phyloP scores from a whole-genome alignment of 1,140 invertebrate species.

The Anadara kagoshimensis region DNA sequence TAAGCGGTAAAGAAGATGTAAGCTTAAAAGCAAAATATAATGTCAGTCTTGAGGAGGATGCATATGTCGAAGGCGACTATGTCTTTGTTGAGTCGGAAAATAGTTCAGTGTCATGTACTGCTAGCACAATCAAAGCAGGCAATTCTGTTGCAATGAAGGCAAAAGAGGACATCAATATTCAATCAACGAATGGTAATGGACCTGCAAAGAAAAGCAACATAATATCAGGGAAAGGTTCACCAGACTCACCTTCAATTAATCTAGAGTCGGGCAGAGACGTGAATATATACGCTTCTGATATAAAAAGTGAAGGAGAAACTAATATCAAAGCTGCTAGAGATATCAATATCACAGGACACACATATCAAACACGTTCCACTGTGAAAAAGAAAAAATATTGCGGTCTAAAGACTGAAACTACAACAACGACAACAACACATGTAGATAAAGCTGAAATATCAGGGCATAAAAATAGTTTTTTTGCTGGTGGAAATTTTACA shows the following conservation, averaged over 20 bases:
- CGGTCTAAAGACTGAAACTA: background rate
- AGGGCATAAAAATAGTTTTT: background rate
- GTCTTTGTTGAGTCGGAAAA: background rate
- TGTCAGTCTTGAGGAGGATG: background rate
- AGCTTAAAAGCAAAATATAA: background rate
- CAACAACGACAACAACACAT: background rate
- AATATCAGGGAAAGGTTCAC: background rate
- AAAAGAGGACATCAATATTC: background rate
- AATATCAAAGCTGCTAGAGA: background rate
- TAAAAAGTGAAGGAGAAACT: background rate
- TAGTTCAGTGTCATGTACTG: background rate
- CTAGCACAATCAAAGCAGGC: background rate
- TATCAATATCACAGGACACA: background rate
- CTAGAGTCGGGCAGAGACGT: background rate
- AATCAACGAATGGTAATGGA: background rate
- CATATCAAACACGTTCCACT: background rate
- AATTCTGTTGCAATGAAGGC: background rate
- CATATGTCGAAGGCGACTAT: background rate
- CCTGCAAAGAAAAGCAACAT: background rate
- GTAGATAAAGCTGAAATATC: background rate
- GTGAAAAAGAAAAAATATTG: background rate
- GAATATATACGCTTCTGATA: background rate
- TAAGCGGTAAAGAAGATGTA: background rate
- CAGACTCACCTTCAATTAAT: background rate
- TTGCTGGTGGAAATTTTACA: slow-evolving; percentile 6